Percentiles rank a stretch among this genome's conserved stretches.
phyloP scores from a whole-genome alignment of 1,140 invertebrate genomes.

The Agrilus planipennis region DNA sequence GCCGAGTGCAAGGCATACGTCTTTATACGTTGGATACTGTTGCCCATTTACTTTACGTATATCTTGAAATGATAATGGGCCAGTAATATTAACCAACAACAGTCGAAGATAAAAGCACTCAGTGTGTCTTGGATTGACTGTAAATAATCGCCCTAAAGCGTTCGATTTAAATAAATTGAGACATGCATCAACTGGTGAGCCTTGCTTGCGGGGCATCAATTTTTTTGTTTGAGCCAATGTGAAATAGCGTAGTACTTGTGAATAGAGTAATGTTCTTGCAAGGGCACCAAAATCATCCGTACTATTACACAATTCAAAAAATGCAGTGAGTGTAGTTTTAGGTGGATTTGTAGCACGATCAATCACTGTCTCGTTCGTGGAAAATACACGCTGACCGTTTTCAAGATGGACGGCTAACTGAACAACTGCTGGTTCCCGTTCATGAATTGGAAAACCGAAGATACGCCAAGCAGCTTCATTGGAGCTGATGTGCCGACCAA shows the following conservation, averaged over 20 bases:
- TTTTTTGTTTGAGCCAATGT: too few relatives aligned
- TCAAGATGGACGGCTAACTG: conserved; percentile 28
- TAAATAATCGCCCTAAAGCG: conserved; percentile 8
- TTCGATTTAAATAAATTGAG: conserved; percentile 13
- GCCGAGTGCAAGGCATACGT: conserved; percentile 22
- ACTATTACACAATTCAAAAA: conserved; percentile 20
- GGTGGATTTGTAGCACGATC: conserved; percentile 17
- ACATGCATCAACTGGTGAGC: too few relatives aligned
- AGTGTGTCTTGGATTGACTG: conserved; percentile 11
- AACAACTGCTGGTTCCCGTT: conserved; percentile 28
- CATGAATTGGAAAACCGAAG: conserved; percentile 28
- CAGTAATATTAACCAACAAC: conserved; percentile 9
- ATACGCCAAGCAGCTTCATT: conserved; percentile 35
- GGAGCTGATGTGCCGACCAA: conserved; percentile 18
- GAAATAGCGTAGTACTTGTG: too few relatives aligned
- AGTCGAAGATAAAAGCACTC: conserved; percentile 14
- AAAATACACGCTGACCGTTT: conserved; percentile 22
- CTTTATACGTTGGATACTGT: conserved; percentile 21
- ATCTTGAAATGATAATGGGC: conserved; percentile 13
- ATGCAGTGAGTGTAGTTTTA: conserved; percentile 20
- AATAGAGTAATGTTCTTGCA: too few relatives aligned
- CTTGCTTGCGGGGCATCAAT: too few relatives aligned
- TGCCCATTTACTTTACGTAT: conserved; percentile 15
- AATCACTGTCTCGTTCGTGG: conserved; percentile 13
- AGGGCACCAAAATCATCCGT: too few relatives aligned